Conservation (phyloP, 2,797 vertebrate genomes). For the Knipowitschia caucasica region DNA sequence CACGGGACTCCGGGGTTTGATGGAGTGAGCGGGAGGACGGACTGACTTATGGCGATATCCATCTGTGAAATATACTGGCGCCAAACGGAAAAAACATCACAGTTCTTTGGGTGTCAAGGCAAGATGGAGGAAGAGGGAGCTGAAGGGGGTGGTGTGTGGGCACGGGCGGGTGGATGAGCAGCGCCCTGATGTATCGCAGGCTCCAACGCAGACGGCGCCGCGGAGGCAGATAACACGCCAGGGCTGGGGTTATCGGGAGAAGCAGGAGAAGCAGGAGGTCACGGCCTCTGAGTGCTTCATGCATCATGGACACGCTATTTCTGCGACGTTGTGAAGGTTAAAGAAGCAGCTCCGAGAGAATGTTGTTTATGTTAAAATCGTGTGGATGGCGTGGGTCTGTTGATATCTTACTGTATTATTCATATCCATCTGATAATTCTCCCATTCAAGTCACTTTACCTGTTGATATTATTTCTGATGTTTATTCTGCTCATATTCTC, state of each 20-base stretch:
- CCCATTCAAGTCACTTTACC: no score
- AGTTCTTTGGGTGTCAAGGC: slow-evolving; percentile 62
- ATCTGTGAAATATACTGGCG: slow-evolving; percentile 58
- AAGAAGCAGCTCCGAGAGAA: no score
- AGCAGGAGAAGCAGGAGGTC: neutral
- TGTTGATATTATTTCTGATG: no score
- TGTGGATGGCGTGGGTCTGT: neutral
- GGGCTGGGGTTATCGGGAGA: neutral
- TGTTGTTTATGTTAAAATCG: no score
- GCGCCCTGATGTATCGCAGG: slow-evolving; percentile 57
- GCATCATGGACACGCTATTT: neutral
- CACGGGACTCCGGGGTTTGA: slow-evolving; percentile 21
- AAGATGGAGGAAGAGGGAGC: slow-evolving; percentile 61
- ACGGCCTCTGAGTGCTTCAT: neutral
- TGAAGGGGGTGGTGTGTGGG: slow-evolving; percentile 16
- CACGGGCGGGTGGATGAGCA: slow-evolving; percentile 12
- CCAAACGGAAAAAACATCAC: slow-evolving; percentile 71
- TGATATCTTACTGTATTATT: no score
- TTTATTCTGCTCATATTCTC: no score
- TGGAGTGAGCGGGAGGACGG: slow-evolving; percentile 40
- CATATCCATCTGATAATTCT: no score
- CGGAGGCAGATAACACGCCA: slow-evolving; percentile 46
- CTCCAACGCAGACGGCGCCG: slow-evolving; percentile 51
- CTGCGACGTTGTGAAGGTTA: neutral
- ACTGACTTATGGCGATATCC: slow-evolving; percentile 56